Evolutionary conservation across 2,888 invertebrate genomes (phyloP), one percentile per base, ranked within the genome.

Genomic region (Stramonita haemastoma): DNA sequence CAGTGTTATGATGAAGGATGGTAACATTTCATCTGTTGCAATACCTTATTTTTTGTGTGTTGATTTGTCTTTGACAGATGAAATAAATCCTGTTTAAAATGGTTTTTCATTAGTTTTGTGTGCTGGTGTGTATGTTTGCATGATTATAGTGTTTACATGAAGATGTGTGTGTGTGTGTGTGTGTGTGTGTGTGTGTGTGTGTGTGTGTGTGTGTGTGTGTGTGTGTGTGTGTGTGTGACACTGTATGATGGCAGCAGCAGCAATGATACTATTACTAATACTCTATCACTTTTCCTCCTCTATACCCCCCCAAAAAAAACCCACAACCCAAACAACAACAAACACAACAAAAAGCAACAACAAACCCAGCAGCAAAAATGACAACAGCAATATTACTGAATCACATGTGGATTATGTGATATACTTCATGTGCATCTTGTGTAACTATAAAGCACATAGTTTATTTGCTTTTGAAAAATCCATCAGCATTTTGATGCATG

Each of bases 111-210:
- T n/a, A 73, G 73, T n/a, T 66, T 66, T 66, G 66, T 66, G 66
- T 66, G 66, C 26, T 17, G 17, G 66, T 66, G 2, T 26, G 66
- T 26, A 26, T 66, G 66, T 26, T 17, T 26, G 66, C 66, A 66
- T 66, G 2, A 26, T 66, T 17, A 22, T 26, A 22, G 73, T 73
- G 73, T 73, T 0, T 2, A n/a, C 26, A 29, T 73, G n/a, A 2
- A 26, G 4, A 11, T 73, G 73, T 73, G 73, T 73, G 73, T 73
- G 73, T 73, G 15, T 29, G n/a, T 22, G 70, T 73, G 70, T 73
- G 70, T 73, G 70, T 73, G 70, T 73, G 70, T 73, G 70, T 73
- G 70, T 73, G 70, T 73, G 70, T 73, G 70, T 73, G 70, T n/a
- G 70, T n/a, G 70, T 73, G 70, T 60, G 70, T n/a, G 70, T 73